Base-by-base conservation (phyloP, 2,113 vertebrate species). In the Rhegmatorhina hoffmannsi region DNA sequence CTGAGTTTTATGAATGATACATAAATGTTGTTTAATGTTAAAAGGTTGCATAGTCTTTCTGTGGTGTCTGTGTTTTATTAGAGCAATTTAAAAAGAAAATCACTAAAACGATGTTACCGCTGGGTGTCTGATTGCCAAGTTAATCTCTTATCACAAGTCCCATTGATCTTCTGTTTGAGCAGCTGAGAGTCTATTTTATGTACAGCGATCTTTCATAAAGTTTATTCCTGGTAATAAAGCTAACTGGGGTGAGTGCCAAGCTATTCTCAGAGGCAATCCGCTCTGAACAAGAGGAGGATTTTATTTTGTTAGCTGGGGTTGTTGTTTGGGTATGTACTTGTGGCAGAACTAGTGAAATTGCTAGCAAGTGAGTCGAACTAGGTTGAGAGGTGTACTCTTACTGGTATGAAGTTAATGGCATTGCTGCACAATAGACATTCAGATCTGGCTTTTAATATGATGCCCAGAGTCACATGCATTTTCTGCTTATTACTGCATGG, bases 161-260 rank as follows among this genome's bases (percentile, higher is more conserved):
- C 97, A 98, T 97, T 98, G 98, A 98, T 97, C 97, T 98, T 97
- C 97, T 96, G 95, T 98, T 98, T 96, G 97, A 98, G 96, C 98
- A 98, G 98, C 98, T 98, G 98, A 97, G 97, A 90, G 95, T 96
- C 97, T 98, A 84, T 96, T 97, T 97, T 97, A 96, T 97, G 97
- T 97, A 90, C 96, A 97, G 96, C 97, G 64, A 94, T 97, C 97
- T 98, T 98, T 98, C 97, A 97, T 98, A 97, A 97, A 97, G 97
- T 98, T 98, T 98, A 98, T 98, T 98, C 98, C 97, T 98, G 98
- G 98, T 97, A 97, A 97, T 98, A 97, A 98, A 97, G 97, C 96
- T 95, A 94, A 95, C 96, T 95, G 97, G 98, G 96, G 96, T 87
- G 94, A 97, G 95, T 98, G 98, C 98, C 98, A 98, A 97, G 97